Evolutionary conservation across 1,140 invertebrate genomes (phyloP), one percentile per base, ranked within the genome.

Genomic region (Magallana gigas): DNA sequence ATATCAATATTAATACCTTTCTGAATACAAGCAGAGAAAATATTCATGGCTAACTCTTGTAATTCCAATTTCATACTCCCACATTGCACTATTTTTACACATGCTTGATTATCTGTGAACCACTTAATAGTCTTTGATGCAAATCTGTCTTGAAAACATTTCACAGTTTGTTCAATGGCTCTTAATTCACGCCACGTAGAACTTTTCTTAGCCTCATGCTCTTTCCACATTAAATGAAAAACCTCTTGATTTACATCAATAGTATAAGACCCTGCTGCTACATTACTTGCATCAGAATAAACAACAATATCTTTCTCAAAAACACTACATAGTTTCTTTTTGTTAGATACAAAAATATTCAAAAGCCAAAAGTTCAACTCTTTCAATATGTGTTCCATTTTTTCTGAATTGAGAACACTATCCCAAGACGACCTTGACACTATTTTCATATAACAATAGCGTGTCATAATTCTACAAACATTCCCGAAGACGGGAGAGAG

Each of bases 211-310:
- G 57, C 64, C 36, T 87, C 87, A 60, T 76, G 9, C 8, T 80
- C 68, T 48, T 80, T 68, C 87, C 83, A 85, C 57, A 76, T 68
- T 56, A 83, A 36, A 85, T 84, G 87, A 60, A 87, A 87, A n/a
- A 87, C 68, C 16, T 85, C 84, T 60, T 76, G 23, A 85, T 84
- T 81, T 59, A 85, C 6, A 48, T 85, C 87, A 58, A 80, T 57
- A 16, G 68, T 87, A 57, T 80, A 87, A 16, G 87, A 64, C 48
- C 64, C 83, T 14, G 57, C 83, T 8, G 87, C 87, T 36, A 87
- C 64, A 85, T 71, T 83, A 62, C 87, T 88, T 62, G 84, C 84
- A 71, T 88, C 84, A 8, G 87, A 85, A 58, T 82, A 88, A 48
- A 85, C 62, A 64, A 62, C 23, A n/a, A n/a, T n/a, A 7, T 85